Evolutionary conservation across 2,888 invertebrate species (phyloP).

Genomic region (Choreutis nemorana): DNA sequence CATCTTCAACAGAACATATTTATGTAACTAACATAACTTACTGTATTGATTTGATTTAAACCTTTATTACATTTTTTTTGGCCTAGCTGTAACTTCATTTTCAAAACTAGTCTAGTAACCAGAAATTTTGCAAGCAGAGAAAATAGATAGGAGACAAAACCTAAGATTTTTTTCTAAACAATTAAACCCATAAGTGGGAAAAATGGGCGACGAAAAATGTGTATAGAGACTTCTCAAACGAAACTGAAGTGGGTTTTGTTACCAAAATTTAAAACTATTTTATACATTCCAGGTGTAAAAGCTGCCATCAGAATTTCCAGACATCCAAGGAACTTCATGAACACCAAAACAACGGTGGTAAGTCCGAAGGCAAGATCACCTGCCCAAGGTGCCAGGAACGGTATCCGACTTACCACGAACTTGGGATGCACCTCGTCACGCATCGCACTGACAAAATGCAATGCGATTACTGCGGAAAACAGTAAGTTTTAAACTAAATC

Average conservation of each 20-base stretch:
- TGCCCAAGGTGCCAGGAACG: slow-evolving; percentile 50
- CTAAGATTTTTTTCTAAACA: too few relatives aligned
- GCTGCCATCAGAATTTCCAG: slow-evolving; percentile 54
- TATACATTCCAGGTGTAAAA: slow-evolving; percentile 39
- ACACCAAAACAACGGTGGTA: slow-evolving; percentile 50
- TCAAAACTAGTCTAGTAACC: too few relatives aligned
- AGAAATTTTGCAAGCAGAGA: too few relatives aligned
- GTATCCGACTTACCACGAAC: slow-evolving; percentile 50
- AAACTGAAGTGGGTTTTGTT: neutral
- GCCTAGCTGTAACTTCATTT: too few relatives aligned
- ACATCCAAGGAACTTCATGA: slow-evolving; percentile 48
- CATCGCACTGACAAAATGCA: slow-evolving; percentile 43
- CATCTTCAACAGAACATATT: slow-evolving; percentile 55
- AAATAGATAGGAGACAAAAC: too few relatives aligned
- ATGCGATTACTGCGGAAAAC: slow-evolving; percentile 55
- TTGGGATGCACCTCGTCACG: slow-evolving; percentile 40
- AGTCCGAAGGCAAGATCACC: slow-evolving; percentile 45
- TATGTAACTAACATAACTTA: slow-evolving; percentile 31
- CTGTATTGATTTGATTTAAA: too few relatives aligned
- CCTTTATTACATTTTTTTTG: too few relatives aligned
- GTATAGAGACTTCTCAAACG: too few relatives aligned
- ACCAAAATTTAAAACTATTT: neutral
- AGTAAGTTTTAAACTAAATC: slow-evolving; percentile 22
- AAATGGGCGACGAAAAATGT: too few relatives aligned
- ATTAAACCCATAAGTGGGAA: too few relatives aligned